Conservation (phyloP, 2,113 vertebrate genomes). For the Notothenia rossii region DNA sequence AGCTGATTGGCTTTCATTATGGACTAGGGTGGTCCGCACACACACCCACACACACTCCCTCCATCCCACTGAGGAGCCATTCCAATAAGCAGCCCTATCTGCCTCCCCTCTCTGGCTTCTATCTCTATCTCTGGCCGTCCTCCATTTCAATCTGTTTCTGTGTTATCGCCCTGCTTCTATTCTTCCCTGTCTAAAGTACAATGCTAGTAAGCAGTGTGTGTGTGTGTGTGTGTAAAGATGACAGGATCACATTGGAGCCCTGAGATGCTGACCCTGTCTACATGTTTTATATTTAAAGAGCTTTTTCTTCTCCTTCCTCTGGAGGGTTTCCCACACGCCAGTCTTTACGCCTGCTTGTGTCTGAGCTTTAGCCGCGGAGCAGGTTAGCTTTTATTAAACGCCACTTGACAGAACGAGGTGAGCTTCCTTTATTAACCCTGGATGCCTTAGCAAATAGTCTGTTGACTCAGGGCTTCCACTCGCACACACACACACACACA, state of each 20-base stretch:
- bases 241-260: constrained; percentile 18
- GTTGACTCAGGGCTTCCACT: constrained; percentile 63
- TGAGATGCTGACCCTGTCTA: constrained; percentile 15
- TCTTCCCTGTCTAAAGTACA: constrained; percentile 37
- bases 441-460: constrained; percentile 53
- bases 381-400: constrained; percentile 67
- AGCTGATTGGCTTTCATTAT: constrained; percentile 80
- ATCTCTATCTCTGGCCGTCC: constrained; percentile 57
- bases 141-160: constrained; percentile 61
- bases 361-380: constrained; percentile 29
- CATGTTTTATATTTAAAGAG: constrained; percentile 44
- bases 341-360: constrained; percentile 24
- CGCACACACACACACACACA: neutral
- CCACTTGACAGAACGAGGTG: constrained; percentile 60
- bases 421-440: constrained; percentile 61
- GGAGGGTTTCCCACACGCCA: constrained; percentile 12
- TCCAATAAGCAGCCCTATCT: constrained; percentile 57
- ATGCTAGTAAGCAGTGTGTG: constrained; percentile 37
- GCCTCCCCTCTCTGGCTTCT: constrained; percentile 38
- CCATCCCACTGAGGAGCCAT: constrained; percentile 58
- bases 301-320: neutral
- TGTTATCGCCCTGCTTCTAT: constrained; percentile 46
- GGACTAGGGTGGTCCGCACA: constrained; percentile 59
- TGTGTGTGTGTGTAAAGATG: constrained; percentile 22
- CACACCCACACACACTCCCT: constrained; percentile 15